Percentiles rank a stretch among this genome's conserved stretches.
Conservation (phyloP, 2,113 vertebrate genomes). For the Peromyscus polionotus region DNA sequence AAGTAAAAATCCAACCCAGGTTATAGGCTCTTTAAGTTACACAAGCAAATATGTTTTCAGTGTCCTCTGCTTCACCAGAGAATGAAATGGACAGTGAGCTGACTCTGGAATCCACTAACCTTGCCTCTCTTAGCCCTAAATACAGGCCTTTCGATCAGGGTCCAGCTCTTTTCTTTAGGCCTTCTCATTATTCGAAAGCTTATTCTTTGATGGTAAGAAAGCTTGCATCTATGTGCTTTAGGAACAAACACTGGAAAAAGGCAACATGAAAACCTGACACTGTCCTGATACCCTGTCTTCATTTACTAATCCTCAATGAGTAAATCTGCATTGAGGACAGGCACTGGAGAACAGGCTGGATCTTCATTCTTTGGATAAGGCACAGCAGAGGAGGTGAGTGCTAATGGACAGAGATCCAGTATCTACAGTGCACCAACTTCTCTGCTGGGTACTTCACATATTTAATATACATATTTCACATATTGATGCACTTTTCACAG, state of each 20-base stretch:
- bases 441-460: not conserved
- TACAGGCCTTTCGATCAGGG: not conserved
- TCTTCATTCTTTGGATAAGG: not conserved
- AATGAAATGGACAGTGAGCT: not conserved
- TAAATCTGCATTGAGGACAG: not conserved
- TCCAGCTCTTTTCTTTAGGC: not conserved
- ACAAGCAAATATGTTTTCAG: not conserved
- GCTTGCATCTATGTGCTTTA: not conserved
- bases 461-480: not conserved
- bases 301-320: too few relatives aligned
- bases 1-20: not conserved
- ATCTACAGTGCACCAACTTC: not conserved
- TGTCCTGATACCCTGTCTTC: too few relatives aligned
- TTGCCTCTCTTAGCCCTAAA: not conserved
- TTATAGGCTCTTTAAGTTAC: conserved; percentile 15
- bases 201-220: conserved; percentile 14
- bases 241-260: not conserved
- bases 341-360: too few relatives aligned
- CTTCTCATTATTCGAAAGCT: not conserved
- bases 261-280: not conserved
- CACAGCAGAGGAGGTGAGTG: not conserved
- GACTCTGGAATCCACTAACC: not conserved
- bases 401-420: not conserved
- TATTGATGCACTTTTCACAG: not conserved
- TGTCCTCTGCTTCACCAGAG: not conserved